Base-by-base conservation (phyloP, 2,888 invertebrate genomes). In the Chesias legatella region DNA sequence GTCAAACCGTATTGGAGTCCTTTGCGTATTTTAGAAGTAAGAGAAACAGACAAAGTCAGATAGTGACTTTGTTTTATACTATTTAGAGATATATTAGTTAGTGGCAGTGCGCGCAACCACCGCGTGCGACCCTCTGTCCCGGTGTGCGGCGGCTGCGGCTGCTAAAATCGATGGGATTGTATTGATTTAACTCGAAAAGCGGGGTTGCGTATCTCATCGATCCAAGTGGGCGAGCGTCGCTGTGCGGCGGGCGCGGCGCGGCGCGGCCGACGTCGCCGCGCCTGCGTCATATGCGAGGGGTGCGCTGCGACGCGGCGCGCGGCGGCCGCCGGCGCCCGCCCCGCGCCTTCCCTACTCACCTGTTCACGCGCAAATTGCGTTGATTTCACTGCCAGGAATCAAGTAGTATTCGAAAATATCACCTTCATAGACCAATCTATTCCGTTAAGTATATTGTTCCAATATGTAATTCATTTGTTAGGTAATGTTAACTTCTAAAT, bases 201-300 rank as follows among this genome's bases (percentile, higher is more conserved):
- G 90, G 91, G 91, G 90, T 90, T 90, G 91, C 91, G 90, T 92
- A 93, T 93, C 92, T 90, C 90, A 93, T 93, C 92, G 93, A 93
- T 91, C 86, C 79, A 79, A 65, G 72, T 63, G 57, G 57, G 71
- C 66, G 67, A 69, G 77, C 73, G 73, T 69, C 51, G 56, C 57
- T 40, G 33, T 23, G 8, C 9, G 8, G 8, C 20, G 13, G 36
- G 29, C 23, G 40, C 51, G 51, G 54, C 57, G 39, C 27, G 35
- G 64, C 24, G 51, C 48, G 43, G 48, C 51, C 40, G 39, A 51
- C 46, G 54, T 51, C 52, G 53, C 58, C 69, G 69, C 81, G 79
- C 78, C 70, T 77, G 82, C 82, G 81, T 64, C 67, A 38, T 50
- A 47, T 25, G 53, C 54, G 61, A 65, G 71, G 71, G 69, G 70